phyloP scores from a whole-genome alignment of 1,140 invertebrate species.

The Heliconius himera region DNA sequence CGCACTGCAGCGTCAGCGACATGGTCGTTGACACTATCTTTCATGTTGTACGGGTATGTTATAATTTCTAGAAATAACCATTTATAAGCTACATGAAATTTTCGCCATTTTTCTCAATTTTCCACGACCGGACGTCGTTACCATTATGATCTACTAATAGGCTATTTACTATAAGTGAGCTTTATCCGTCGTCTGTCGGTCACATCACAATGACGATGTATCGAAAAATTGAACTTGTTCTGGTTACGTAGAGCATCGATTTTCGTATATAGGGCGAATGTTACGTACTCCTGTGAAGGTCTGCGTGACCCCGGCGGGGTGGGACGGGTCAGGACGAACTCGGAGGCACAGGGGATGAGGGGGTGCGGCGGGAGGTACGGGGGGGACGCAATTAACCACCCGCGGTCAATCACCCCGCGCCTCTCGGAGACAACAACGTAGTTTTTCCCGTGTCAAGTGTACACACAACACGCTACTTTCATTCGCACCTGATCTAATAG shows the following conservation, averaged over 20 bases:
- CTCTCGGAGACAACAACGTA: constrained; percentile 37
- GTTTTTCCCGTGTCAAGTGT: constrained; percentile 31
- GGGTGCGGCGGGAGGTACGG: constrained; percentile 22
- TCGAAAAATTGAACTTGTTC: constrained; percentile 65
- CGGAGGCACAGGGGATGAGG: background rate
- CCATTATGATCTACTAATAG: background rate
- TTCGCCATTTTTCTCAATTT: background rate
- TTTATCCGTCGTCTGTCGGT: background rate
- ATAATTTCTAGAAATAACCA: background rate
- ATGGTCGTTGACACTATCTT: background rate
- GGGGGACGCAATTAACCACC: constrained; percentile 66
- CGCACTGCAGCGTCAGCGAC: background rate
- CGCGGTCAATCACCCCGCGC: constrained; percentile 62
- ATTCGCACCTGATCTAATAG: constrained; percentile 8
- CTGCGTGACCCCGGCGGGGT: constrained; percentile 55
- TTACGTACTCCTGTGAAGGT: constrained; percentile 63
- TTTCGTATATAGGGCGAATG: constrained; percentile 72
- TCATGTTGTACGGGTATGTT: background rate
- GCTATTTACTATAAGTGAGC: background rate
- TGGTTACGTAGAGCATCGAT: constrained; percentile 63
- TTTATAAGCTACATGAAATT: background rate
- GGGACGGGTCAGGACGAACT: constrained; percentile 23
- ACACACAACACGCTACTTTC: background rate
- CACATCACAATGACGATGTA: background rate
- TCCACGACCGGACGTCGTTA: background rate